phyloP scores from a whole-genome alignment of 2,888 invertebrate genomes.

The Coecobrya sp. region DNA sequence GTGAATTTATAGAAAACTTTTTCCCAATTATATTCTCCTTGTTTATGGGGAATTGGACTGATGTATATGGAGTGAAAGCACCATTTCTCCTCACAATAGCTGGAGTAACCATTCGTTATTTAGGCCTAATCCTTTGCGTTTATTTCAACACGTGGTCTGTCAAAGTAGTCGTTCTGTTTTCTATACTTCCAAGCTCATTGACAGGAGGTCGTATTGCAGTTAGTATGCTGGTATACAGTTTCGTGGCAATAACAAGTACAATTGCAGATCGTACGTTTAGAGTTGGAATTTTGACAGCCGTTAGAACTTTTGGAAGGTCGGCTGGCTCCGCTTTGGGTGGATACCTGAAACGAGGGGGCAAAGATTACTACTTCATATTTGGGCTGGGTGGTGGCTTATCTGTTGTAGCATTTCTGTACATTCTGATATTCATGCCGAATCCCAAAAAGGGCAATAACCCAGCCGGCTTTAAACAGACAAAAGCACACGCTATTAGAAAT shows the following conservation, averaged over 20 bases:
- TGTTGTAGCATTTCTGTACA: slow-evolving; percentile 83
- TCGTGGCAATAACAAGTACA: slow-evolving; percentile 87
- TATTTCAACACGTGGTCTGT: slow-evolving; percentile 83
- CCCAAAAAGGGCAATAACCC: slow-evolving; percentile 82
- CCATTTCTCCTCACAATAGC: slow-evolving; percentile 85
- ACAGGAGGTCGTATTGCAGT: slow-evolving; percentile 89
- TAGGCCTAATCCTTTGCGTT: slow-evolving; percentile 82
- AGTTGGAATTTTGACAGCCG: slow-evolving; percentile 90
- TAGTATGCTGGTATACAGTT: slow-evolving; percentile 87
- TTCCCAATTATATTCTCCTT: slow-evolving; percentile 85
- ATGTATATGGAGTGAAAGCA: slow-evolving; percentile 86
- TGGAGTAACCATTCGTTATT: slow-evolving; percentile 84
- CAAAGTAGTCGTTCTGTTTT: slow-evolving; percentile 81
- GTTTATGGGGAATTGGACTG: slow-evolving; percentile 86
- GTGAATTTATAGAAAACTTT: slow-evolving; percentile 86
- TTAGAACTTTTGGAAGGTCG: slow-evolving; percentile 87
- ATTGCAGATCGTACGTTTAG: slow-evolving; percentile 90
- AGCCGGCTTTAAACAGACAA: slow-evolving; percentile 83
- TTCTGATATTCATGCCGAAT: slow-evolving; percentile 85
- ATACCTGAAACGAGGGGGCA: slow-evolving; percentile 82
- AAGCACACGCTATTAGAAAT: slow-evolving; percentile 89
- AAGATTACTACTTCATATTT: slow-evolving; percentile 85
- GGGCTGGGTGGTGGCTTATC: slow-evolving; percentile 85
- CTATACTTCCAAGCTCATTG: slow-evolving; percentile 87
- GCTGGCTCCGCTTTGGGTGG: slow-evolving; percentile 86